Evolutionary conservation across 1,140 invertebrate species (phyloP), one percentile per base, ranked within the genome.

Genomic region (Drosophila pachea): DNA sequence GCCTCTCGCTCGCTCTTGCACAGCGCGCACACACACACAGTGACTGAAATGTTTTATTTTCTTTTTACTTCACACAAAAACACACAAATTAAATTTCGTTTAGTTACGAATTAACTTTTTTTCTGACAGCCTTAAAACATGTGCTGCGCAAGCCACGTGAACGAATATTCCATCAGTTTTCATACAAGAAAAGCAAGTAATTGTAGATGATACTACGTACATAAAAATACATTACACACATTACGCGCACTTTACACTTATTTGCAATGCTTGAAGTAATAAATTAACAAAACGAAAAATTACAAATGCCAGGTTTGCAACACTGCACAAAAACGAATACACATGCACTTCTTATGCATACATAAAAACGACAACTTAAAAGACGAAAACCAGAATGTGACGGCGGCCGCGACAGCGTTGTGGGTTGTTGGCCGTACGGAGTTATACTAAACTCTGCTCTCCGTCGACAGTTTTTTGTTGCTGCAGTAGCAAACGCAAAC

Each of bases 51-150:
- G 61, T 77, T 77, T 70, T 77, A 77, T 78, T 55, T 76, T 77
- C 78, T 67, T 68, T 71, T 60, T 52, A 55, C 69, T 72, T 38
- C 64, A 56, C 52, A 68, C 58, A 72, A 72, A 22, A 72, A 72
- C 12, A 83, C 58, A 64, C 40, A 74, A 83, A 79, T 53, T 78
- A 56, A 74, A 74, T 78, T 76, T 84, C 63, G 74, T 79, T 84
- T 83, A 74, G 68, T 74, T 78, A 56, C 61, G 78, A 81, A 82
- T 53, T 68, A 45, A 42, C 61, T 56, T 68, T 68, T 40, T 69
- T 77, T 58, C 40, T 53, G 55, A 43, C 55, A 66, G 56, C 40
- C 62, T 68, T 72, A 64, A 78, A 61, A 53, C 76, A 78, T 71
- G 76, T 71, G 56, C 56, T 71, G 59, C 31, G 5, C 49, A 56